These are phyloP conservation scores for Hafferia zeledoni DNA, from an alignment of 2,797 vertebrate species.

Conservation along the genomic window DNA sequence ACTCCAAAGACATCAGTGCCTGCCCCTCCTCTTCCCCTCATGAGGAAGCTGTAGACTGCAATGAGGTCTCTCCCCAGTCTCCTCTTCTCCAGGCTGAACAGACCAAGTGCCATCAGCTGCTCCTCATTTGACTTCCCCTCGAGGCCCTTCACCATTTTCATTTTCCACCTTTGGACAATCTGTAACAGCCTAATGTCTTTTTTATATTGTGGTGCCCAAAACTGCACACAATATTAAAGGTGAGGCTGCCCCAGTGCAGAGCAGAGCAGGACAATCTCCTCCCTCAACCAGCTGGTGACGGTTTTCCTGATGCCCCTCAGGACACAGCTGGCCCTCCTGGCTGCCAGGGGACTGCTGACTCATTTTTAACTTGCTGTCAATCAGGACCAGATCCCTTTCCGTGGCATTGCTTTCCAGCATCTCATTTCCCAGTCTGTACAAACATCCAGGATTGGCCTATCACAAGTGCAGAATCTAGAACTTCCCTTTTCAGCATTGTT, in stretches of 20 bases:
- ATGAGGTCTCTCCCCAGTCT: background rate
- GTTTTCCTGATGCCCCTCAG: background rate
- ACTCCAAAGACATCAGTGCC: background rate
- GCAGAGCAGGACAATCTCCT: background rate
- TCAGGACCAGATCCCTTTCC: background rate
- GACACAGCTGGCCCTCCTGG: background rate
- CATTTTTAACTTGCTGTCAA: background rate
- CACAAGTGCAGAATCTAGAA: background rate
- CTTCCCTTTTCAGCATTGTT: background rate
- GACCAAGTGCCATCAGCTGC: background rate
- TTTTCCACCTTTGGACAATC: background rate
- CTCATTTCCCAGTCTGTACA: background rate
- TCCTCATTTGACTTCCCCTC: background rate
- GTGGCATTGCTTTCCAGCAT: background rate
- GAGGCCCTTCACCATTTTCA: background rate
- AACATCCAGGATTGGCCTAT: background rate
- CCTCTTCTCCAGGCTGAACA: background rate
- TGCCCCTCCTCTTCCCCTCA: background rate
- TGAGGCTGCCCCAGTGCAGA: background rate
- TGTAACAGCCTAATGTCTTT: background rate
- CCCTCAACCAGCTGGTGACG: background rate
- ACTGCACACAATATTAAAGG: background rate
- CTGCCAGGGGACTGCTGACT: background rate
- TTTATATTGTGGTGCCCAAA: background rate
- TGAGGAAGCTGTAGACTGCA: too few relatives aligned